A percentile compares a stretch with the other conserved stretches of the same genome.
These are phyloP conservation scores for Eupithecia tripunctaria DNA, from an alignment of 2,888 invertebrate species.

Conservation along the genomic window DNA sequence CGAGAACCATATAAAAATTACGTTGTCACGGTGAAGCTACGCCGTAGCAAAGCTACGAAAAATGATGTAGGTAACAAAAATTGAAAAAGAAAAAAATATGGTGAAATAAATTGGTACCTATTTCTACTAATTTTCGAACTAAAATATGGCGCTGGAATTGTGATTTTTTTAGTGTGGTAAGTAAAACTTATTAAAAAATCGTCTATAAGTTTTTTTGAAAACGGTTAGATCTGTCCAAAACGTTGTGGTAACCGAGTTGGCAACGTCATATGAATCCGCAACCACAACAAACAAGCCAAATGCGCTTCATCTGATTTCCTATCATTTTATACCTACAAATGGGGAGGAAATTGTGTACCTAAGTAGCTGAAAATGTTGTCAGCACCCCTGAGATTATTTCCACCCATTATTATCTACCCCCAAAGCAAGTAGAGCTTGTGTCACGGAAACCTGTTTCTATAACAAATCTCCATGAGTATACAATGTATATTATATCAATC, in stretches of 20 bases:
- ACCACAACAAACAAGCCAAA: constrained; percentile 12
- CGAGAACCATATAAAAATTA: neutral
- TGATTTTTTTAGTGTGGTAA: neutral
- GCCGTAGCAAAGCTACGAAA: neutral
- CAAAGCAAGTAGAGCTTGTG: neutral
- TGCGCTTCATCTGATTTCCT: neutral
- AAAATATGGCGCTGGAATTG: no score
- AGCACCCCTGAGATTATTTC: neutral
- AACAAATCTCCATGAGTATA: neutral
- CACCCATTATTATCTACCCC: neutral
- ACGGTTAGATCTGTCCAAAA: neutral
- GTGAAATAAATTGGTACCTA: neutral
- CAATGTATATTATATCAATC: no score
- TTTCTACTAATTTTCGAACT: neutral
- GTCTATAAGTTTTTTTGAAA: neutral
- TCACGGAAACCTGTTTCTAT: neutral
- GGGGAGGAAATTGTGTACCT: neutral
- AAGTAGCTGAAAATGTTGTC: no score
- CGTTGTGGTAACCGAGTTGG: constrained; percentile 2
- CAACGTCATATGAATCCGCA: constrained; percentile 1
- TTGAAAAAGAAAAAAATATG: neutral
- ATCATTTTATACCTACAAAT: neutral
- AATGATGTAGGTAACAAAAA: neutral
- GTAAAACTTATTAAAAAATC: neutral
- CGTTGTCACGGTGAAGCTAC: neutral